Evolutionary conservation across 2,797 vertebrate species (phyloP).

Genomic region (Sebastes diploproa): DNA sequence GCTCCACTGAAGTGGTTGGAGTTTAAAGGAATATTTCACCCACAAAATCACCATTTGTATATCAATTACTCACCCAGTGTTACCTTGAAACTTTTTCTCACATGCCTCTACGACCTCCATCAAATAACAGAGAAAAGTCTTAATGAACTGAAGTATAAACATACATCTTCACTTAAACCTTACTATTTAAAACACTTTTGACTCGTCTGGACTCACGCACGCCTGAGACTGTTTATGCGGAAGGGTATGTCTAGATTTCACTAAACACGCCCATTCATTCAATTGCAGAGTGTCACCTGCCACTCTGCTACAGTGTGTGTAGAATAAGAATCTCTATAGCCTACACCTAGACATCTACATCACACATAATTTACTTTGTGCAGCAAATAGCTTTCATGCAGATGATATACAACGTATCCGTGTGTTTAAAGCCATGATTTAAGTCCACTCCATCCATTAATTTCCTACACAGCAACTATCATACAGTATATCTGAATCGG

Average conservation of each 20-base stretch:
- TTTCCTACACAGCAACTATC: background rate
- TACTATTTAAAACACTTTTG: background rate
- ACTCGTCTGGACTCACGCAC: background rate
- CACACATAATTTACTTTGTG: background rate
- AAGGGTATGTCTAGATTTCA: background rate
- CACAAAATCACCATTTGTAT: background rate
- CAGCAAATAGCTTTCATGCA: background rate
- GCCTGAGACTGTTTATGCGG: background rate
- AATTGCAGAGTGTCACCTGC: too few species aligned
- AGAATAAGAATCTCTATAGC: background rate
- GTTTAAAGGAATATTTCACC: background rate
- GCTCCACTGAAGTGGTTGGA: slow-evolving; percentile 9
- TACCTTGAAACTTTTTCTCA: too few species aligned
- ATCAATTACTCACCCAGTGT: background rate
- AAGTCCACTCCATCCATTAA: background rate
- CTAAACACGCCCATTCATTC: too few species aligned
- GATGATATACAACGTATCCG: rapidly evolving
- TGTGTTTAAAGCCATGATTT: background rate
- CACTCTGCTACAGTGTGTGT: too few species aligned
- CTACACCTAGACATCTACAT: background rate
- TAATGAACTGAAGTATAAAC: background rate
- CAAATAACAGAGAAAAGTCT: background rate
- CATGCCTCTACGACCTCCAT: too few species aligned
- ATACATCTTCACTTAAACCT: background rate
- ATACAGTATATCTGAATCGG: too few species aligned